Conservation (phyloP, 2,888 invertebrate genomes). For the Apomyelois bistriatella region DNA sequence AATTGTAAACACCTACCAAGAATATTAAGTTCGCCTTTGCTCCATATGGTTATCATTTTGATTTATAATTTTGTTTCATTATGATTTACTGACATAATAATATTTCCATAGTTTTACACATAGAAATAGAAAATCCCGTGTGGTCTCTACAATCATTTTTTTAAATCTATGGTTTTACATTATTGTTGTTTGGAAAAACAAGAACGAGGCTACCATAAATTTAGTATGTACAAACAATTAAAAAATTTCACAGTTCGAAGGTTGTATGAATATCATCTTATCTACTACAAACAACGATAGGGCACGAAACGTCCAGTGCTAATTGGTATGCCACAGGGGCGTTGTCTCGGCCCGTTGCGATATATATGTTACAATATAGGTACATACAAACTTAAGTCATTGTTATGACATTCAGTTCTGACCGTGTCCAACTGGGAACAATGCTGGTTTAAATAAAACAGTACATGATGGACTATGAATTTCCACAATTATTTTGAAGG, state of each 20-base stretch:
- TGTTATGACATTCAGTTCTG: slow-evolving; percentile 63
- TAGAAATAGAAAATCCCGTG: too few relatives aligned
- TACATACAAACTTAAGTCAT: slow-evolving; percentile 17
- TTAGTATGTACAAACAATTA: not conserved
- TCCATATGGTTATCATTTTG: too few relatives aligned
- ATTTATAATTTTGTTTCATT: too few relatives aligned
- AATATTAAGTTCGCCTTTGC: too few relatives aligned
- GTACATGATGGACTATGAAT: slow-evolving; percentile 40
- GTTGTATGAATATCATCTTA: slow-evolving; percentile 25
- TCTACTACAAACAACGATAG: slow-evolving; percentile 49
- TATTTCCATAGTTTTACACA: too few relatives aligned
- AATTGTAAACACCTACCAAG: too few relatives aligned
- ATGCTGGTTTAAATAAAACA: slow-evolving; percentile 44
- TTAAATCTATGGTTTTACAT: too few relatives aligned
- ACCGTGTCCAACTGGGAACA: slow-evolving; percentile 63
- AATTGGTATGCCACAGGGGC: slow-evolving; percentile 53
- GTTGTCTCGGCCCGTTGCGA: slow-evolving; percentile 31
- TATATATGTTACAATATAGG: slow-evolving; percentile 13
- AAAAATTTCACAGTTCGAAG: slow-evolving; percentile 20
- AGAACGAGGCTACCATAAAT: not conserved
- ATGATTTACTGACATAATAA: too few relatives aligned
- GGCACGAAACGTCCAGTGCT: slow-evolving; percentile 43
- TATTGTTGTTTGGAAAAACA: not conserved
- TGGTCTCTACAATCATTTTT: too few relatives aligned
- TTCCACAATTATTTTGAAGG: slow-evolving; percentile 45